Percentiles rank a stretch among this genome's conserved stretches.
Evolutionary conservation across 1,140 invertebrate genomes (phyloP).

Genomic region (Drosophila pruinosa): DNA sequence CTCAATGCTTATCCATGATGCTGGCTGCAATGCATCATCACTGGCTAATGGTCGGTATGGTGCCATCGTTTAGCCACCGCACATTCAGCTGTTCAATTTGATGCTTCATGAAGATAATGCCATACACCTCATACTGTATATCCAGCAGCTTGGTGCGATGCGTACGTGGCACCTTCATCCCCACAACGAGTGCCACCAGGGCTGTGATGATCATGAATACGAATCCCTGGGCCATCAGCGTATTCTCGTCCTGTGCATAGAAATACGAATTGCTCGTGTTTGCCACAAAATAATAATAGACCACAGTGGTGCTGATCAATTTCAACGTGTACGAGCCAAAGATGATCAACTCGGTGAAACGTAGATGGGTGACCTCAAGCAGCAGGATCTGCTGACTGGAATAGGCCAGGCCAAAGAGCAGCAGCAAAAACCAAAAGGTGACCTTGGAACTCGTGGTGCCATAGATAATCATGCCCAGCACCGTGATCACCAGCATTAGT

Average conservation of each 20-base stretch:
- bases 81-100: constrained; percentile 80
- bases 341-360: constrained; percentile 63
- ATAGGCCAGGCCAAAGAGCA: constrained; percentile 68
- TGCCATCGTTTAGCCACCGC: constrained; percentile 74
- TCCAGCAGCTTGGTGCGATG: constrained; percentile 61
- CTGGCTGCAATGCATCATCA: constrained; percentile 10
- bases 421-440: constrained; percentile 66
- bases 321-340: constrained; percentile 60
- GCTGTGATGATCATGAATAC: constrained; percentile 73
- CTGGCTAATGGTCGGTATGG: constrained; percentile 75
- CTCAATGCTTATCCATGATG: too few relatives aligned
- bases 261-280: constrained; percentile 72
- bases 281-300: constrained; percentile 71
- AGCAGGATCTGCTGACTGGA: constrained; percentile 66
- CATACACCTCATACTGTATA: constrained; percentile 73
- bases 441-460: constrained; percentile 47
- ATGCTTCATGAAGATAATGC: constrained; percentile 79
- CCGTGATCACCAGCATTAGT: constrained; percentile 49
- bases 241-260: constrained; percentile 67
- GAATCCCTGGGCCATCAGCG: constrained; percentile 76
- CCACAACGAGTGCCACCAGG: constrained; percentile 68
- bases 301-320: constrained; percentile 58
- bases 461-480: constrained; percentile 73
- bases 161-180: constrained; percentile 75
- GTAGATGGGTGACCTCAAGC: constrained; percentile 71